These are phyloP conservation scores for Schizothorax lantsangensis DNA, from an alignment of 2,797 vertebrate species.

Conservation along the genomic window DNA sequence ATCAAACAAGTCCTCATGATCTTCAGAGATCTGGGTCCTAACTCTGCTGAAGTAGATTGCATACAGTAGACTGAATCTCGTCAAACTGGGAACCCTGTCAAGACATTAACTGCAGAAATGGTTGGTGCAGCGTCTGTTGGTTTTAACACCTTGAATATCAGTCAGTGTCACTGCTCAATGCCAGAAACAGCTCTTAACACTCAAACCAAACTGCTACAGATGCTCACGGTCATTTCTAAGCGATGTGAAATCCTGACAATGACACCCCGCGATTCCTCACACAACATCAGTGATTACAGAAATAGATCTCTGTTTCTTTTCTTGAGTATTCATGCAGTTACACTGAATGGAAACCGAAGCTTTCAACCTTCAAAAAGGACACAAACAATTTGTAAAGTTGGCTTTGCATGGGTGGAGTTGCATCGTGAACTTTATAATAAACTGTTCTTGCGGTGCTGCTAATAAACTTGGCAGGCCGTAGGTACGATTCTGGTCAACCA, in stretches of 20 bases:
- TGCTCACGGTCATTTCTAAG: neutral
- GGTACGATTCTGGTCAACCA: neutral
- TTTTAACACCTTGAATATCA: neutral
- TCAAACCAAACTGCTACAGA: neutral
- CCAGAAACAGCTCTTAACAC: neutral
- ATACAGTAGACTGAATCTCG: neutral
- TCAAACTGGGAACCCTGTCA: neutral
- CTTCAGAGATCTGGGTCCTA: neutral
- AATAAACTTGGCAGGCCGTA: neutral
- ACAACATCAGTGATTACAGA: neutral
- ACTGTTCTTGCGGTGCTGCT: neutral
- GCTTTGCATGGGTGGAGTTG: neutral
- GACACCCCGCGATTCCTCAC: neutral
- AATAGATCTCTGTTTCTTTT: neutral
- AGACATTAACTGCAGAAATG: neutral
- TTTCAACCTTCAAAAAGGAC: neutral
- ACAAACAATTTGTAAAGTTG: neutral
- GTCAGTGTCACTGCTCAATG: neutral
- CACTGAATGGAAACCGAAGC: neutral
- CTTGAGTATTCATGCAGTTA: neutral
- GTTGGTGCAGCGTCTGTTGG: neutral
- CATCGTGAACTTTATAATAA: neutral
- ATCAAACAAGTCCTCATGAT: neutral
- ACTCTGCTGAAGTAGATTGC: too few relatives aligned
- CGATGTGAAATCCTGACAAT: neutral